Conservation (phyloP, 1,140 invertebrate species). For the Bombus waltoni region DNA sequence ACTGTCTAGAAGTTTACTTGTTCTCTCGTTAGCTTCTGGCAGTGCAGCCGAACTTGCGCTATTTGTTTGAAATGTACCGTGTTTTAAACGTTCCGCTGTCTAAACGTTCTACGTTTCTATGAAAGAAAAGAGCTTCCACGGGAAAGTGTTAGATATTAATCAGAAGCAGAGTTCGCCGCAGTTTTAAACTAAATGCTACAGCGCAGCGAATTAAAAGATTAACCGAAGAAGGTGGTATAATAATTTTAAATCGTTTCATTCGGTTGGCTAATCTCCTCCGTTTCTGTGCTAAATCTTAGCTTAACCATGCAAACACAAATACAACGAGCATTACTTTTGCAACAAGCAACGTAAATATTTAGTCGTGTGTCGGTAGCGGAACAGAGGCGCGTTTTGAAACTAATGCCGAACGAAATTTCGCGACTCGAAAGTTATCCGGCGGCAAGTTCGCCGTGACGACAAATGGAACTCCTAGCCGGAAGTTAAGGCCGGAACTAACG, state of each 20-base stretch:
- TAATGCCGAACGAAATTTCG: conserved; percentile 9
- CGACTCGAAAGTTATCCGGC: background rate
- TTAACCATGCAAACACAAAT: background rate
- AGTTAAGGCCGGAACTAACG: conserved; percentile 19
- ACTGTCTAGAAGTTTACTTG: background rate
- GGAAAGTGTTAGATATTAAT: background rate
- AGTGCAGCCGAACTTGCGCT: background rate
- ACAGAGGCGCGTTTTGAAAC: background rate
- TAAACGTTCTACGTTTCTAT: background rate
- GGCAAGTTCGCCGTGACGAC: conserved; percentile 4
- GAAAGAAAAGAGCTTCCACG: background rate
- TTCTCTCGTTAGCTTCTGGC: background rate
- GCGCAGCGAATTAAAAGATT: too few species aligned
- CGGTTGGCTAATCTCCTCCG: background rate
- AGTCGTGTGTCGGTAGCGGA: background rate
- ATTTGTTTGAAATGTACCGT: too few species aligned
- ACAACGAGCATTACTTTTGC: background rate
- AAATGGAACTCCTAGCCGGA: conserved; percentile 1
- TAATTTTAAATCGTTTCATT: background rate
- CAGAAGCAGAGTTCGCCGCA: background rate
- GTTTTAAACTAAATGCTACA: background rate
- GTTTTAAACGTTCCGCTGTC: too few species aligned
- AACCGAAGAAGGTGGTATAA: background rate
- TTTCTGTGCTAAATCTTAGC: background rate
- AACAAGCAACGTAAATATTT: conserved; percentile 32